These are phyloP conservation scores for Pseudocheirus occidentalis DNA, from an alignment of 2,797 vertebrate genomes.

Conservation along the genomic window DNA sequence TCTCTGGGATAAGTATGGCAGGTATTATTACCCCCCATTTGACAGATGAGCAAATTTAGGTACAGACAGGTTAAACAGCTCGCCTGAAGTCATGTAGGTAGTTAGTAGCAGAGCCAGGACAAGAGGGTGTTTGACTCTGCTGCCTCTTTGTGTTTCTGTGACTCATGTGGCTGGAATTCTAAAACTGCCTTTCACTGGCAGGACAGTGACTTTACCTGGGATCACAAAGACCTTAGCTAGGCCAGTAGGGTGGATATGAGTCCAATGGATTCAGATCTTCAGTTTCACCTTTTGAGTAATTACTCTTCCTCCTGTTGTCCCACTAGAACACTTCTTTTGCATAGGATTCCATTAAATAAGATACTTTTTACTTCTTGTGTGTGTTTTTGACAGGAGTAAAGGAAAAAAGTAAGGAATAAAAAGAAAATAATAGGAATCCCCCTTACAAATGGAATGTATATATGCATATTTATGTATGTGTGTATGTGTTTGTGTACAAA, in stretches of 20 bases:
- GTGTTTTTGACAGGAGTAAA: constrained; percentile 47
- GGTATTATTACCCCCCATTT: constrained; percentile 13
- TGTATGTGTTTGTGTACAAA: too few relatives aligned
- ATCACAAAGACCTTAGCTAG: constrained; percentile 53
- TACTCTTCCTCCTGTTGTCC: constrained; percentile 61
- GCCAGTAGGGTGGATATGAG: constrained; percentile 13
- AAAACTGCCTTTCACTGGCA: neutral
- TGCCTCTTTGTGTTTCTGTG: neutral
- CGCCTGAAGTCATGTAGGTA: neutral
- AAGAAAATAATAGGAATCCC: constrained; percentile 52
- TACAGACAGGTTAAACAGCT: neutral
- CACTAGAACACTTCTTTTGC: constrained; percentile 60
- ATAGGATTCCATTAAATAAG: constrained; percentile 73
- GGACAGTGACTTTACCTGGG: neutral
- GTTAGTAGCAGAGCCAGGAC: neutral
- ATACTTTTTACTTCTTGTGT: neutral
- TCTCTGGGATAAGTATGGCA: neutral
- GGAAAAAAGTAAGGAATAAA: constrained; percentile 43
- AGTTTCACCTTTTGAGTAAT: constrained; percentile 55
- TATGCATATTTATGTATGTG: too few relatives aligned
- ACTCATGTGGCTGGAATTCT: neutral
- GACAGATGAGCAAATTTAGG: constrained; percentile 46
- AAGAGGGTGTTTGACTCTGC: neutral
- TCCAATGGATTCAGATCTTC: constrained; percentile 19
- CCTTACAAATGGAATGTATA: neutral